These are phyloP conservation scores for Gopherus evgoodei DNA, from an alignment of 2,113 vertebrate species.

Conservation along the genomic window DNA sequence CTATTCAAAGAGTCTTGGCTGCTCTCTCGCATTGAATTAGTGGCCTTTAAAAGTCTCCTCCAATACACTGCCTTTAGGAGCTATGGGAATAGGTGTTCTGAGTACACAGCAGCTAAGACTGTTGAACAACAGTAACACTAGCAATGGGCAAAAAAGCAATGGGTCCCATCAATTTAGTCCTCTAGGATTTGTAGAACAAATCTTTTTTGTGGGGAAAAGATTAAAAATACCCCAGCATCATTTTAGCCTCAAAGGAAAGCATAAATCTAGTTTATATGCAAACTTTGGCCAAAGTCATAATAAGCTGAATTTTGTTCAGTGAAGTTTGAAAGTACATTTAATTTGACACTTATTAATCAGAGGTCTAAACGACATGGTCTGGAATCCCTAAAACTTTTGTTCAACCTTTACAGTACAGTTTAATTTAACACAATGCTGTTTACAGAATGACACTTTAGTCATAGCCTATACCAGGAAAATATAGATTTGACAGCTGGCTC, in stretches of 20 bases:
- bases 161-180: background rate
- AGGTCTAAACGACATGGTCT: background rate
- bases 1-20: background rate
- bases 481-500: background rate
- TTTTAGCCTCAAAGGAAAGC: background rate
- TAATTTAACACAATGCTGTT: background rate
- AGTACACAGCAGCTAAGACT: background rate
- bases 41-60: background rate
- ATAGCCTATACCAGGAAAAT: background rate
- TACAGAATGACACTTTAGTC: background rate
- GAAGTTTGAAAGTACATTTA: background rate
- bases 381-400: background rate
- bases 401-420: background rate
- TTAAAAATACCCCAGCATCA: background rate
- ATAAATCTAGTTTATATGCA: background rate
- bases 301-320: background rate
- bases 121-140: rapidly evolving
- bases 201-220: background rate
- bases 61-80: background rate
- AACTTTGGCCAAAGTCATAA: background rate
- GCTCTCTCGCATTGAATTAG: background rate
- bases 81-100: background rate
- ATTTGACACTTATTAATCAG: background rate
- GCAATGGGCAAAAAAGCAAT: rapidly evolving
- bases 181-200: background rate